These are phyloP conservation scores for Ivindomyrus marchei DNA, from an alignment of 2,113 vertebrate genomes.

Conservation along the genomic window DNA sequence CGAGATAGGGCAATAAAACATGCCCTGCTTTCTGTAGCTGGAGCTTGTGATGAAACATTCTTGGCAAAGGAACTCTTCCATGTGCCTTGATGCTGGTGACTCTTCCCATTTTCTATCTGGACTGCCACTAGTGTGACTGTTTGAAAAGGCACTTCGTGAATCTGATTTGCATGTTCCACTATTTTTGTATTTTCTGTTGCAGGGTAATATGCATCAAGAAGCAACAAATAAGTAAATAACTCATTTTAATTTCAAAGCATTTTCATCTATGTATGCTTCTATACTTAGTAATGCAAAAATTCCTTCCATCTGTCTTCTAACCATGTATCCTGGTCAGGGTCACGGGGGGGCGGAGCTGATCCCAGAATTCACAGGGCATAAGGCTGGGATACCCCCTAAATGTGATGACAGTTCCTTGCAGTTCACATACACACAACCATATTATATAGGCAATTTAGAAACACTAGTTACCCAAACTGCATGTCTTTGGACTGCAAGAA, in stretches of 20 bases:
- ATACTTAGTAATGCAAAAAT: not conserved
- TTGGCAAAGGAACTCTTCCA: not conserved
- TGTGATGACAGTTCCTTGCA: not conserved
- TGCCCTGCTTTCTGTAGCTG: not conserved
- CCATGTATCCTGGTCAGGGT: not conserved
- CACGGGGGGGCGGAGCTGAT: not conserved
- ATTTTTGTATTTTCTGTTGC: not conserved
- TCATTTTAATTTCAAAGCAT: not conserved
- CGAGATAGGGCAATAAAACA: not conserved
- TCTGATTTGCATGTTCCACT: not conserved
- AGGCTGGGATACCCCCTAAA: not conserved
- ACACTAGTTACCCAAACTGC: not conserved
- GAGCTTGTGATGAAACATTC: not conserved
- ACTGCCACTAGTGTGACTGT: not conserved
- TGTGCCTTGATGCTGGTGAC: not conserved
- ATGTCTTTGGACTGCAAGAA: not conserved
- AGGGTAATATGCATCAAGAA: not conserved
- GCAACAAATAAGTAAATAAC: not conserved
- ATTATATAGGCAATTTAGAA: not conserved
- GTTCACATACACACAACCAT: not conserved
- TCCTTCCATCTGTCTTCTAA: not conserved
- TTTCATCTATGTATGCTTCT: not conserved
- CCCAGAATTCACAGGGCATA: not conserved
- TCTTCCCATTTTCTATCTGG: not conserved
- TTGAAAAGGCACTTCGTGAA: not conserved